A percentile compares a stretch with the other conserved stretches of the same genome.
Conservation (phyloP, 1,140 invertebrate genomes). For the Coenobita brevimanus region DNA sequence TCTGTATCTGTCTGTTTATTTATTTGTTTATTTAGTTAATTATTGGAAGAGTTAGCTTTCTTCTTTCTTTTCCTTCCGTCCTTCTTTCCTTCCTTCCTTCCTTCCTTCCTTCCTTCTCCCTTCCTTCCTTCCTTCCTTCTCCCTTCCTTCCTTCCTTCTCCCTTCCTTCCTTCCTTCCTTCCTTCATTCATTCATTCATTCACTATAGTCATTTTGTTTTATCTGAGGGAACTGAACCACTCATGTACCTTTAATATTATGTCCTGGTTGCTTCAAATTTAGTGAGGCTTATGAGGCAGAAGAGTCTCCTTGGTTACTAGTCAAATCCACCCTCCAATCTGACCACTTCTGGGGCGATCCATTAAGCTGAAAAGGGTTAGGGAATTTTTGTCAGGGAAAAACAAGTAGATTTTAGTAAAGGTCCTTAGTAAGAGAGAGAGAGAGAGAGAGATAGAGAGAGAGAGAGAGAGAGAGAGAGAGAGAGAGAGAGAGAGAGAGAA, state of each 20-base stretch:
- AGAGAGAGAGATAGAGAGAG: too few species aligned
- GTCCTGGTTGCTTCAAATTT: background rate
- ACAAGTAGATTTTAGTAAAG: too few species aligned
- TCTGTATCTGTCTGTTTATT: background rate
- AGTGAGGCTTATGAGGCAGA: too few species aligned
- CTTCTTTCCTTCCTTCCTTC: background rate
- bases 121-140: background rate
- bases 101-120: background rate
- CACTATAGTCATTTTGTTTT: too few species aligned
- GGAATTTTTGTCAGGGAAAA: too few species aligned
- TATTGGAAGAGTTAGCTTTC: background rate
- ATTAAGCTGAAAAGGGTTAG: too few species aligned
- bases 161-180: background rate
- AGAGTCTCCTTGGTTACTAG: too few species aligned
- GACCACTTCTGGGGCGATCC: too few species aligned
- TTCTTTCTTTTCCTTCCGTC: background rate
- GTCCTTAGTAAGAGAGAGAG: too few species aligned
- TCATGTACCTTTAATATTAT: background rate
- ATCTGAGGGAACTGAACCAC: background rate
- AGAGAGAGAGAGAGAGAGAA: background rate
- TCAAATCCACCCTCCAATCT: too few species aligned
- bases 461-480: background rate
- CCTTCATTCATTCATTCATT: too few species aligned
- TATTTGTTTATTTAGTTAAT: background rate
- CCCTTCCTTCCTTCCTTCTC: background rate